Conservation (phyloP, 1,140 invertebrate genomes). For the Drosophila athabasca region DNA sequence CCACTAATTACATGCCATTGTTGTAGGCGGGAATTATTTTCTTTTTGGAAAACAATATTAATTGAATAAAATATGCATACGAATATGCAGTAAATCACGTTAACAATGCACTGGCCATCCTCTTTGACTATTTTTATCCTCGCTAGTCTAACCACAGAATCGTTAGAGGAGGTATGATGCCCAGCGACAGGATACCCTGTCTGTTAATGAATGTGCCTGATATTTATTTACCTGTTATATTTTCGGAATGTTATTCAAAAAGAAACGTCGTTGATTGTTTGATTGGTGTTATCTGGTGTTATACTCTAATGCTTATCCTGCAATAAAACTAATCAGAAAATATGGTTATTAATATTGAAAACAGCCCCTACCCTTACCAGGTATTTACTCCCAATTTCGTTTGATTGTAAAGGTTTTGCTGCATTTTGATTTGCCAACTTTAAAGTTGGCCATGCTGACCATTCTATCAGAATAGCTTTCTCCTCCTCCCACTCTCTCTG, state of each 20-base stretch:
- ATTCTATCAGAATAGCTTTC: too few relatives aligned
- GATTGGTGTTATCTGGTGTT: too few relatives aligned
- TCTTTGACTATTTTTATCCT: not conserved
- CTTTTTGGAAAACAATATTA: constrained; percentile 40
- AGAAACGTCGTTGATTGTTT: too few relatives aligned
- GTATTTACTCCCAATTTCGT: not conserved
- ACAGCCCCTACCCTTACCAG: too few relatives aligned
- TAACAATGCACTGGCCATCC: constrained; percentile 6
- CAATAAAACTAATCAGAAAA: too few relatives aligned
- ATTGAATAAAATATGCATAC: constrained; percentile 62
- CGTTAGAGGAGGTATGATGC: not conserved
- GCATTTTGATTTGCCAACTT: constrained; percentile 41
- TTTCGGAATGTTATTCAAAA: too few relatives aligned
- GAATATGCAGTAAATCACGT: constrained; percentile 40
- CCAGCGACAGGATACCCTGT: too few relatives aligned
- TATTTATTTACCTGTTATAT: too few relatives aligned
- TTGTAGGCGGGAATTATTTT: constrained; percentile 28
- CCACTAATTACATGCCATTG: constrained; percentile 68
- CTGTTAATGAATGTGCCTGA: too few relatives aligned
- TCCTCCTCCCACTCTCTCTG: too few relatives aligned
- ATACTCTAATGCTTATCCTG: too few relatives aligned
- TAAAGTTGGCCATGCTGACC: constrained; percentile 17
- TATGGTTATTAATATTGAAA: not conserved
- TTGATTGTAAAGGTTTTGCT: constrained; percentile 13
- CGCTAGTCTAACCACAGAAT: not conserved